A percentile compares a stretch with the other conserved stretches of the same genome.
phyloP scores from a whole-genome alignment of 2,113 vertebrate species.

The Eurypyga helias region DNA sequence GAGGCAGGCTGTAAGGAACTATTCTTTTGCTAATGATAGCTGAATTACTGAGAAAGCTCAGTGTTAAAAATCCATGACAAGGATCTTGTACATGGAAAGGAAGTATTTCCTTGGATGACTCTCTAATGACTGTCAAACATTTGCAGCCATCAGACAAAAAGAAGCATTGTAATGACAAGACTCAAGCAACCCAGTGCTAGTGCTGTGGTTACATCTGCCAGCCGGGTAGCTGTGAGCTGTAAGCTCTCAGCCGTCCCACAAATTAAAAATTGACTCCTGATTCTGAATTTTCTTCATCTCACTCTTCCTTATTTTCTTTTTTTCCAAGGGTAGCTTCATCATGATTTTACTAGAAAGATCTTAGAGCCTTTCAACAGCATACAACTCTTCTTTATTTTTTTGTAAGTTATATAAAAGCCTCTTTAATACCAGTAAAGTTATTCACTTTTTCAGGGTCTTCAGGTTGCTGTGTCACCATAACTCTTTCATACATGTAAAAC shows the following conservation, averaged over 20 bases:
- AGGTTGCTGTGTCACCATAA: neutral
- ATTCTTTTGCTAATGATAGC: conserved; percentile 74
- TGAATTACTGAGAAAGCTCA: conserved; percentile 67
- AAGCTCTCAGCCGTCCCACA: neutral
- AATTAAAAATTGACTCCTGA: neutral
- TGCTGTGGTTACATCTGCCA: conserved; percentile 7
- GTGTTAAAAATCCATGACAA: conserved; percentile 58
- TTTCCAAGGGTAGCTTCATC: neutral
- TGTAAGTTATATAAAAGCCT: neutral
- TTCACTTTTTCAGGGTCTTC: neutral
- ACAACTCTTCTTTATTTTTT: neutral
- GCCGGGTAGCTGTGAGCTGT: neutral
- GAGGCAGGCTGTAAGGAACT: conserved; percentile 57
- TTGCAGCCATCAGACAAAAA: conserved; percentile 64
- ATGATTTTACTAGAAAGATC: neutral
- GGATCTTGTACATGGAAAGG: conserved; percentile 67
- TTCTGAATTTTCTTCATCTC: neutral
- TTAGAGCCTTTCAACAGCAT: neutral
- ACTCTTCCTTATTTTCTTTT: neutral
- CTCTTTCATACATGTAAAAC: neutral
- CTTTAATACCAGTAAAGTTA: neutral
- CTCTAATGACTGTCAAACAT: conserved; percentile 73
- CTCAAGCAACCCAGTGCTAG: neutral
- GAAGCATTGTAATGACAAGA: conserved; percentile 62
- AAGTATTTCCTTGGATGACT: conserved; percentile 73